These are phyloP conservation scores for Dysmachus trigonus DNA, from an alignment of 2,888 invertebrate genomes.

Conservation along the genomic window DNA sequence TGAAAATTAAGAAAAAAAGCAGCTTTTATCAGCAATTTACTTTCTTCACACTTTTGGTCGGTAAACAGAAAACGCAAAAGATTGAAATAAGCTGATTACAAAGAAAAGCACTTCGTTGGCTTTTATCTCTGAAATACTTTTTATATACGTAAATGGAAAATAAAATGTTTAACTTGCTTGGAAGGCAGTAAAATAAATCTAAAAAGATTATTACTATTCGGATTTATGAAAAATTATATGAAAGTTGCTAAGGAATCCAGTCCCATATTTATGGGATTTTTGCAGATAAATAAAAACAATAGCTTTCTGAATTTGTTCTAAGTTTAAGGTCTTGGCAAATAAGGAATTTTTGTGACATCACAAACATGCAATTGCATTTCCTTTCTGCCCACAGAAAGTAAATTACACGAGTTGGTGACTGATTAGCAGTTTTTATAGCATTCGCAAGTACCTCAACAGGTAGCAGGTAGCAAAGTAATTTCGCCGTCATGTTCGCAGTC, in stretches of 20 bases:
- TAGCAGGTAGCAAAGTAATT: background rate
- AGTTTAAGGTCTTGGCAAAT: background rate
- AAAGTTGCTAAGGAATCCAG: too few relatives aligned
- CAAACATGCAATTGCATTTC: background rate
- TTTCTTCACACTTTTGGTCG: background rate
- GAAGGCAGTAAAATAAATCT: too few relatives aligned
- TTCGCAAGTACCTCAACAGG: background rate
- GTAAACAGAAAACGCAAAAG: background rate
- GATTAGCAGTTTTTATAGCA: background rate
- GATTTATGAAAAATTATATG: too few relatives aligned
- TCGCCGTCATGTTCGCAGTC: background rate
- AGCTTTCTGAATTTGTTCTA: too few relatives aligned
- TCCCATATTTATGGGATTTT: too few relatives aligned
- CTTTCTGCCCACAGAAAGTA: background rate
- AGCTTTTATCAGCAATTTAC: background rate
- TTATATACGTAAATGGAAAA: background rate
- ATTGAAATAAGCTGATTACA: background rate
- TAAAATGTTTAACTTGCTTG: background rate
- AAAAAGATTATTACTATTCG: too few relatives aligned
- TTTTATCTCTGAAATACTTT: background rate
- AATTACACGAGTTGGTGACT: background rate
- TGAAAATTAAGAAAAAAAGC: background rate
- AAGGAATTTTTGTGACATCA: background rate
- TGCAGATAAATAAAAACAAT: background rate
- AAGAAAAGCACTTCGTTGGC: background rate